phyloP scores from a whole-genome alignment of 2,113 vertebrate genomes.

The Riparia riparia region DNA sequence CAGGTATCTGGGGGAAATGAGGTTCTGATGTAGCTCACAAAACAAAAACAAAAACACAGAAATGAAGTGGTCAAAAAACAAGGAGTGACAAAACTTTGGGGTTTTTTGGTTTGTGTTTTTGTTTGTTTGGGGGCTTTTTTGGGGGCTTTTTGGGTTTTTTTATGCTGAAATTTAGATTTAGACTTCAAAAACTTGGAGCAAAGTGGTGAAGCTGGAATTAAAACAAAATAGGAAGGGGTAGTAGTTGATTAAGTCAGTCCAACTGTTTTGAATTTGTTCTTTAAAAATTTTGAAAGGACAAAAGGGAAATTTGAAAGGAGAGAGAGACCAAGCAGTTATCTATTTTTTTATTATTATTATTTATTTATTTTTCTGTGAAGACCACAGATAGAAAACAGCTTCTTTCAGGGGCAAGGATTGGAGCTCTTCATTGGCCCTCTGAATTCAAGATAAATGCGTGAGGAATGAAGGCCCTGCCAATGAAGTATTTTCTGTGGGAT shows the following conservation, averaged over 20 bases:
- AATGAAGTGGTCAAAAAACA: not conserved
- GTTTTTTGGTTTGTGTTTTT: not conserved
- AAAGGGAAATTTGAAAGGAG: not conserved
- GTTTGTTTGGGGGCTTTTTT: too few species aligned
- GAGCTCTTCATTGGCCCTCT: not conserved
- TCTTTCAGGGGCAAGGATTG: not conserved
- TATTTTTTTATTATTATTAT: not conserved
- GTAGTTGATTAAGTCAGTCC: not conserved
- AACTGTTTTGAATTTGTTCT: not conserved
- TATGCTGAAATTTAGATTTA: not conserved
- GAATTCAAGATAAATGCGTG: not conserved
- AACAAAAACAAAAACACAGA: not conserved
- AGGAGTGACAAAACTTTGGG: fast-evolving
- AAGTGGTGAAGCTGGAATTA: not conserved
- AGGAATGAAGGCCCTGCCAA: not conserved
- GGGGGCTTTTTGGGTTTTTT: not conserved
- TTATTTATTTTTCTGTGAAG: not conserved
- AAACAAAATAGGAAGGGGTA: not conserved
- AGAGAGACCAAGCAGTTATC: not conserved
- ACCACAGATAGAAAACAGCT: not conserved
- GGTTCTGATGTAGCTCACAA: not conserved
- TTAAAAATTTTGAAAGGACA: not conserved
- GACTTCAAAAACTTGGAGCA: not conserved
- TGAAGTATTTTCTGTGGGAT: not conserved
- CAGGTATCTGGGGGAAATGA: not conserved